These are phyloP conservation scores for Lamellibrachia columna DNA, from an alignment of 2,888 invertebrate species.

Conservation along the genomic window DNA sequence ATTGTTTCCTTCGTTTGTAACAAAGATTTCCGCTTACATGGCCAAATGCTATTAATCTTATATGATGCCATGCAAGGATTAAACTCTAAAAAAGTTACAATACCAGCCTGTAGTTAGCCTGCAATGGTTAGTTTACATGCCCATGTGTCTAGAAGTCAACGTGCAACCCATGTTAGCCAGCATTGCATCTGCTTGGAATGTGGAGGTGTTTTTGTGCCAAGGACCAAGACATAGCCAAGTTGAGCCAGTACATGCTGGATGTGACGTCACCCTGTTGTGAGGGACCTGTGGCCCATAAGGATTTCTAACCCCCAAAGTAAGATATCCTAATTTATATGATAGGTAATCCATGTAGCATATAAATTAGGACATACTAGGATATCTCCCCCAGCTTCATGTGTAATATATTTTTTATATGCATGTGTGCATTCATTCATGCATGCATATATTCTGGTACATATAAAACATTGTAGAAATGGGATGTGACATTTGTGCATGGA, in stretches of 20 bases:
- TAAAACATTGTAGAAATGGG: too few species aligned
- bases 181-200: conserved; percentile 20
- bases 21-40: not conserved
- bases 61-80: conserved; percentile 8
- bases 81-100: not conserved
- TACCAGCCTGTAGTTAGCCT: conserved; percentile 18
- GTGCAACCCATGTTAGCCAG: not conserved
- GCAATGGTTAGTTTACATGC: conserved; percentile 22
- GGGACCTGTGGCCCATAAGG: not conserved
- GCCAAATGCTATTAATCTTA: not conserved
- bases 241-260: conserved; percentile 17
- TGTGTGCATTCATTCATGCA: too few species aligned
- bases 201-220: conserved; percentile 22
- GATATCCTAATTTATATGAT: not conserved
- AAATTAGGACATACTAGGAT: too few species aligned
- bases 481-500: too few species aligned
- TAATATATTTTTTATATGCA: too few species aligned
- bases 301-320: not conserved
- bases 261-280: not conserved
- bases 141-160: conserved; percentile 6
- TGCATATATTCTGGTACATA: too few species aligned
- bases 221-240: not conserved
- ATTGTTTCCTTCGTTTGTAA: not conserved
- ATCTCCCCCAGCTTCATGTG: too few species aligned
- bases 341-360: too few species aligned